Evolutionary conservation across 1,140 invertebrate species (phyloP), one percentile per base, ranked within the genome.

Genomic region (Triops longicaudatus): DNA sequence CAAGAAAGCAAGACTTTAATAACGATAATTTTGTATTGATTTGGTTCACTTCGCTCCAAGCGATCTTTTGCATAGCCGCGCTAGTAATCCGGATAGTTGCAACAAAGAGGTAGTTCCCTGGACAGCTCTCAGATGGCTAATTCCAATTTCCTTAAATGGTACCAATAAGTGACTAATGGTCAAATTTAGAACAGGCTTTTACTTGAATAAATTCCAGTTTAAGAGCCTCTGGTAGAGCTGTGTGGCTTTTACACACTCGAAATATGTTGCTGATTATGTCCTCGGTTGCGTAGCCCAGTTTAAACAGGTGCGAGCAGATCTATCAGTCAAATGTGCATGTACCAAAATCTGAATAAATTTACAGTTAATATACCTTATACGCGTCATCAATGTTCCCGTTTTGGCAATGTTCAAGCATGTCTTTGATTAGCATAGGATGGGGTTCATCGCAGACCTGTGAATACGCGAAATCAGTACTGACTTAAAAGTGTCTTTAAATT

Each of bases 221-320:
- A 17, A 95, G 81, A 75, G 88, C 87, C 84, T 98, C 96, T 73
- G 90, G 86, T 79, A 95, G 50, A 17, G 50, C 90, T 71, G 89
- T 87, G 80, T 95, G 86, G 81, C 90, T 93, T 86, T 98, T 98
- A 83, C 91, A 91, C 12, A 98, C 95, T 80, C 93, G 89, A 83
- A 98, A 98, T 73, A 98, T 91, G 84, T 97, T 99, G 76, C 90
- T 90, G 79, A 99, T 94, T 72, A 99, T 94, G 86, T 99, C 97
- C 85, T 99, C 96, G 1, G 95, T 88, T 1, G 96, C 95, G 85
- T 99, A 99, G 1, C 97, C 97, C 76, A 98, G 86, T 82, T 90
- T 91, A 91, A 94, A 97, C 26, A 99, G 86, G 83, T 96, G 91
- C 14, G 90, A 87, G 81, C 98, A 88, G 41, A 96, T 89, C 88